Percentiles rank a stretch among this genome's conserved stretches.
Conservation (phyloP, 64 coral and sea anemone species). For the Actinia tenebrosa region DNA sequence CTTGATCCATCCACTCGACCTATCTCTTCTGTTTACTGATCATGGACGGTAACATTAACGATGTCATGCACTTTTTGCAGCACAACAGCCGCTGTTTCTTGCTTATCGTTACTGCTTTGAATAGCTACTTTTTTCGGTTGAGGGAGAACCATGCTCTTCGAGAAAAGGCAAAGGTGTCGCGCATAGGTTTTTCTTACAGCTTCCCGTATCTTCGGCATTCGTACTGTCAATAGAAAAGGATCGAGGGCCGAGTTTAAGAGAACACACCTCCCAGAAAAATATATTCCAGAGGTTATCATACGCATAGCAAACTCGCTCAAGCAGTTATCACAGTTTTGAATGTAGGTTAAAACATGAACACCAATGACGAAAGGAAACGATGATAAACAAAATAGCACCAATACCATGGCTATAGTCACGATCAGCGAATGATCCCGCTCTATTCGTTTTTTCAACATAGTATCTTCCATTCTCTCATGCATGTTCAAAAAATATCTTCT, state of each 20-base stretch:
- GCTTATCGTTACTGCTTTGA: too few species aligned
- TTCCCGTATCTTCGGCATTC: background rate
- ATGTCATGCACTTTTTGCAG: too few species aligned
- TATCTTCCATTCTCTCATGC: background rate
- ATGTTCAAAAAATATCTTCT: background rate
- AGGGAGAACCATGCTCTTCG: too few species aligned
- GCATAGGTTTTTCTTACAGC: conserved; percentile 1
- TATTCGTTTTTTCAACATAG: background rate
- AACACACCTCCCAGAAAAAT: background rate
- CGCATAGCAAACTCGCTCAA: background rate
- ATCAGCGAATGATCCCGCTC: background rate
- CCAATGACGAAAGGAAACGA: conserved; percentile 2
- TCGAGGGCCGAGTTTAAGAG: conserved; percentile 1
- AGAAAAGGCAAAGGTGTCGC: too few species aligned
- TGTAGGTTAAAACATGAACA: background rate
- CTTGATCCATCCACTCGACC: too few species aligned
- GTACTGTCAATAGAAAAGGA: background rate
- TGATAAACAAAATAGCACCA: background rate
- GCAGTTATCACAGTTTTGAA: conserved; percentile 7
- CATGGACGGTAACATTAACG: too few species aligned
- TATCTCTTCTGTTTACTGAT: too few species aligned
- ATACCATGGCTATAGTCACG: background rate
- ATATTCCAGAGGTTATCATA: background rate
- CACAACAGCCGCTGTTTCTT: too few species aligned
- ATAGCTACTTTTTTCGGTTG: too few species aligned